Base-by-base conservation (phyloP, 2,888 invertebrate species). In the Pecten maximus region DNA sequence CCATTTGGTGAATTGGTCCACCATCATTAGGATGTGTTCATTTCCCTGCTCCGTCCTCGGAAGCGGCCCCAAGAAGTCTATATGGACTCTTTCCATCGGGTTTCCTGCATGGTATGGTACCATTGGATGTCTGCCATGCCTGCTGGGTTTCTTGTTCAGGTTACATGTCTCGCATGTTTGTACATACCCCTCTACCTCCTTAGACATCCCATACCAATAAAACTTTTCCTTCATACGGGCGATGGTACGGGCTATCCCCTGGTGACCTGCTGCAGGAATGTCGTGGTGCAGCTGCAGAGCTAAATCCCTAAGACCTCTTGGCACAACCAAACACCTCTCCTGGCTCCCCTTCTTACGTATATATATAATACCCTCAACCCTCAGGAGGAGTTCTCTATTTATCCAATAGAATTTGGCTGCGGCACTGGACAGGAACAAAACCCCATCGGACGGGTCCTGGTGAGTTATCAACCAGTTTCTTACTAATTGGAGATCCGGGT, bases 101-200 rank as follows among this genome's bases (percentile, higher is more conserved):
- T n/a, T n/a, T 98, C 98, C 95, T 99, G 99, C 97, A 98, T 99
- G 40, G 98, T 98, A 96, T 99, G 99, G 54, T 1, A 48, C 44
- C 3, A 91, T 4, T 6, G 91, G 54, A 35, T 23, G 28, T 74
- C 48, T 89, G 0, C 39, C 87, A 0, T 91, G n/a, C 6, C 40
- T 40, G 0, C 28, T 23, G 8, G 86, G 28, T 60, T 89, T 90
- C 39, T 90, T 91, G 48, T 50, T 87, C 19, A 35, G 39, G 54
- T 88, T 91, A 40, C 91, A 91, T 0, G 86, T 28, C 6, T 44
- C 74, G 44, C 90, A 91, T n/a, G 88, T 35, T 28, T 10, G 2
- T 2, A 91, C 90, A 88, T 74, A 91, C 0, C 23, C 12, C 54
- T 87, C 48, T 0, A 90, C 40, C 40, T 89, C 90, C 44, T 54